These are phyloP conservation scores for Pimephales promelas DNA, from an alignment of 2,113 vertebrate genomes.

Conservation along the genomic window DNA sequence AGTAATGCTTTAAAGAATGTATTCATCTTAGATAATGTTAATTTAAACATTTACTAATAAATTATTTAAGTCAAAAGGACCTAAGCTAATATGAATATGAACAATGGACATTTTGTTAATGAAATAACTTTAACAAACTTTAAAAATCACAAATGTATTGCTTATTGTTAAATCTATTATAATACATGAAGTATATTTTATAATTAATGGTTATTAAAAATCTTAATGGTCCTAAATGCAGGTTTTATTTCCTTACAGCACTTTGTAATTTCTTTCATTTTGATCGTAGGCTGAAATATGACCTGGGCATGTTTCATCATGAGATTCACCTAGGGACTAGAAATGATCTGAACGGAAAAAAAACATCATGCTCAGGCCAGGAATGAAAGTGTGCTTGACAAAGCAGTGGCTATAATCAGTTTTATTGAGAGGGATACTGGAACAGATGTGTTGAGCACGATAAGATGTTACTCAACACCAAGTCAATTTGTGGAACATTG, in stretches of 20 bases:
- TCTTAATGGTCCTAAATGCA: not conserved
- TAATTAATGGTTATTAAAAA: no score
- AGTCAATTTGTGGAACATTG: slow-evolving; percentile 21
- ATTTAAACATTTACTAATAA: no score
- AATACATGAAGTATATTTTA: not conserved
- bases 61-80: no score
- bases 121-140: no score
- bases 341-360: not conserved
- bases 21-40: no score
- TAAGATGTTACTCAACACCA: slow-evolving; percentile 34
- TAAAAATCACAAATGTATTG: no score
- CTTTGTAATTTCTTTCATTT: not conserved
- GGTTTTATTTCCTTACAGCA: not conserved
- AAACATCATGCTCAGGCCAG: not conserved
- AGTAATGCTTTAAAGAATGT: no score
- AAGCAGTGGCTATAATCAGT: not conserved
- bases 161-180: not conserved
- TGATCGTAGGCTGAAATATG: not conserved
- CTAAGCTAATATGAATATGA: no score
- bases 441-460: slow-evolving; percentile 24
- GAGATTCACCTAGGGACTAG: not conserved
- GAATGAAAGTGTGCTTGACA: slow-evolving; percentile 22
- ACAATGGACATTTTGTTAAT: no score
- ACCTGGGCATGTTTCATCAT: not conserved
- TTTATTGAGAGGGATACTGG: slow-evolving; percentile 9